These are phyloP conservation scores for Thunnus maccoyii DNA, from an alignment of 2,113 vertebrate genomes.

Conservation along the genomic window DNA sequence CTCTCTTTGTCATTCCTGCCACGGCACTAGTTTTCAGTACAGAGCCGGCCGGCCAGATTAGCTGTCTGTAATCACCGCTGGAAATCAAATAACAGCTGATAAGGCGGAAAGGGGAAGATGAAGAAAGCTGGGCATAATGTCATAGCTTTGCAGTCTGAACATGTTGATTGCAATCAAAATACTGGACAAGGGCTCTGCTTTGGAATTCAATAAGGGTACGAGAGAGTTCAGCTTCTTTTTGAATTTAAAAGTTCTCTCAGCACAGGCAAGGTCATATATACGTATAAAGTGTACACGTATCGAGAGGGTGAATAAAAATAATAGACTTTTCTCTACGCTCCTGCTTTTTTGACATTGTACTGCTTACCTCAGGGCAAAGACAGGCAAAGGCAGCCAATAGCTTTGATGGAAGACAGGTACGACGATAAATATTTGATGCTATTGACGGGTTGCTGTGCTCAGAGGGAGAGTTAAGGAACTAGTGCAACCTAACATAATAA, in stretches of 20 bases:
- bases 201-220: constrained; percentile 37
- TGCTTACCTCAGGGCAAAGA: constrained; percentile 73
- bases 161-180: constrained; percentile 50
- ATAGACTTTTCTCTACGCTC: constrained; percentile 61
- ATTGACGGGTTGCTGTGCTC: constrained; percentile 78
- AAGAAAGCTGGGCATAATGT: constrained; percentile 40
- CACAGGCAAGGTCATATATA: constrained; percentile 63
- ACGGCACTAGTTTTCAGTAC: not conserved
- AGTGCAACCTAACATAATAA: constrained; percentile 48
- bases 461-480: constrained; percentile 65
- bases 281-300: constrained; percentile 41
- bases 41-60: constrained; percentile 30
- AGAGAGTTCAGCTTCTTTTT: constrained; percentile 41
- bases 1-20: constrained; percentile 47
- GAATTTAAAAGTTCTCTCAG: constrained; percentile 51
- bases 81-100: constrained; percentile 59
- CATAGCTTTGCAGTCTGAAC: constrained; percentile 24
- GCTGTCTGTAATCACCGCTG: constrained; percentile 33
- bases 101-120: constrained; percentile 7
- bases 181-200: constrained; percentile 39
- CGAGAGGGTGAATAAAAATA: constrained; percentile 68
- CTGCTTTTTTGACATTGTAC: constrained; percentile 69
- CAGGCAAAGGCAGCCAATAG: constrained; percentile 78
- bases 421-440: constrained; percentile 89
- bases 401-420: constrained; percentile 88